Percentiles rank a stretch among this genome's conserved stretches.
phyloP scores from a whole-genome alignment of 2,888 invertebrate species.

The Choreutis nemorana region DNA sequence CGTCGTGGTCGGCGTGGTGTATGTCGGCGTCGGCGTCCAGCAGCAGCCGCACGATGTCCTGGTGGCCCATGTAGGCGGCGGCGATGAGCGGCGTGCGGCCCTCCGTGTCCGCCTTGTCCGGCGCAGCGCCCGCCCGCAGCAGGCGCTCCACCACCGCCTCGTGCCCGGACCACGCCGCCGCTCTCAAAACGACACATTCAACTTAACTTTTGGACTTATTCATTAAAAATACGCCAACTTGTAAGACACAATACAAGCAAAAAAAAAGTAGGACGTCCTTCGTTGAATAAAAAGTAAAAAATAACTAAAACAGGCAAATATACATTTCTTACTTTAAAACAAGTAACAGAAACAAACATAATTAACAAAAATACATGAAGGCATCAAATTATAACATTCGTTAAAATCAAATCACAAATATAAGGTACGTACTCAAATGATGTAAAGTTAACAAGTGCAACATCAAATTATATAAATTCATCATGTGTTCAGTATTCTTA shows the following conservation, averaged over 20 bases:
- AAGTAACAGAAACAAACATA: too few species aligned
- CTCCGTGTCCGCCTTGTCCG: conserved; percentile 87
- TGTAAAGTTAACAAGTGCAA: background rate
- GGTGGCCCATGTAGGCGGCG: conserved; percentile 96
- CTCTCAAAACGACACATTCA: conserved; percentile 42
- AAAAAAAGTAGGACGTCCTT: too few species aligned
- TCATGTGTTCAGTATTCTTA: background rate
- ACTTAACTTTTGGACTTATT: too few species aligned
- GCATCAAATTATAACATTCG: too few species aligned
- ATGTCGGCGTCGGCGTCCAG: conserved; percentile 83
- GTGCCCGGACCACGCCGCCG: conserved; percentile 95
- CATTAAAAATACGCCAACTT: too few species aligned
- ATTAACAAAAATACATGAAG: too few species aligned
- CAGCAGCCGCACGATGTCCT: conserved; percentile 86
- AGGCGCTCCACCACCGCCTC: conserved; percentile 81
- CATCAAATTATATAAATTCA: background rate
- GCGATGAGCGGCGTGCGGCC: conserved; percentile 93
- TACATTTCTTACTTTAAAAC: too few species aligned
- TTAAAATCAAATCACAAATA: background rate
- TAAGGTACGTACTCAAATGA: background rate
- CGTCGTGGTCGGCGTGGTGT: conserved; percentile 87
- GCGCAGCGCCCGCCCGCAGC: conserved; percentile 78
- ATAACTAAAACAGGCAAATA: too few species aligned
- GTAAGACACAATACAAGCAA: too few species aligned
- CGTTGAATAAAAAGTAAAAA: too few species aligned